phyloP scores from a whole-genome alignment of 2,113 vertebrate genomes.

The Phylloscopus trochiloides region DNA sequence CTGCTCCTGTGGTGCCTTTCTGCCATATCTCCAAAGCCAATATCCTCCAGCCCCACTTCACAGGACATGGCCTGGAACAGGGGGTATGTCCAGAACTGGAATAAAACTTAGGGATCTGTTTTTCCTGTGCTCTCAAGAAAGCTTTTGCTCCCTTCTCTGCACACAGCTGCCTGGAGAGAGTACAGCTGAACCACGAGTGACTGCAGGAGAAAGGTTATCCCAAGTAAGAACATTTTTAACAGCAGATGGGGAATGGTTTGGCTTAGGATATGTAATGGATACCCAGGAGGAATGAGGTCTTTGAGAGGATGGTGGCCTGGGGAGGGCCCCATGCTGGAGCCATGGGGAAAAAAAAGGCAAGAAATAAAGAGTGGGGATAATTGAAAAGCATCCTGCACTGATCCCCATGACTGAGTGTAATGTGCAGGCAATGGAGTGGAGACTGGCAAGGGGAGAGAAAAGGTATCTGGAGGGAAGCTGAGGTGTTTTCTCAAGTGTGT shows the following conservation, averaged over 20 bases:
- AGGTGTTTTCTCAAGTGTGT: not conserved
- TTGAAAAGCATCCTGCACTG: not conserved
- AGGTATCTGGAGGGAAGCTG: not conserved
- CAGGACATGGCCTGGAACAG: not conserved
- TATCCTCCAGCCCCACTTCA: not conserved
- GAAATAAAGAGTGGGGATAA: not conserved
- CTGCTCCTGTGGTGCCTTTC: not conserved
- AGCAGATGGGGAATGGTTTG: not conserved
- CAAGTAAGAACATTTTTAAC: not conserved
- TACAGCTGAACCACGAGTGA: not conserved
- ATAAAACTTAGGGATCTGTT: not conserved
- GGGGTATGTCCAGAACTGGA: fast-evolving
- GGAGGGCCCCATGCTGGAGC: not conserved
- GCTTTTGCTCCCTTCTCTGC: not conserved
- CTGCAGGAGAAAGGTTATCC: not conserved
- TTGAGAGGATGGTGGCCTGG: not conserved
- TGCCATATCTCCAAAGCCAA: not conserved
- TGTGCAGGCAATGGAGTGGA: not conserved
- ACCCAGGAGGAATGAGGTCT: not conserved
- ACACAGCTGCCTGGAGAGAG: not conserved
- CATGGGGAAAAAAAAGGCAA: not conserved
- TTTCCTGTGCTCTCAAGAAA: not conserved
- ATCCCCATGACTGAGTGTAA: not conserved
- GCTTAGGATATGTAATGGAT: not conserved
- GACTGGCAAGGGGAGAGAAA: not conserved